phyloP scores from a whole-genome alignment of 2,113 vertebrate species.

The Gobio gobio region DNA sequence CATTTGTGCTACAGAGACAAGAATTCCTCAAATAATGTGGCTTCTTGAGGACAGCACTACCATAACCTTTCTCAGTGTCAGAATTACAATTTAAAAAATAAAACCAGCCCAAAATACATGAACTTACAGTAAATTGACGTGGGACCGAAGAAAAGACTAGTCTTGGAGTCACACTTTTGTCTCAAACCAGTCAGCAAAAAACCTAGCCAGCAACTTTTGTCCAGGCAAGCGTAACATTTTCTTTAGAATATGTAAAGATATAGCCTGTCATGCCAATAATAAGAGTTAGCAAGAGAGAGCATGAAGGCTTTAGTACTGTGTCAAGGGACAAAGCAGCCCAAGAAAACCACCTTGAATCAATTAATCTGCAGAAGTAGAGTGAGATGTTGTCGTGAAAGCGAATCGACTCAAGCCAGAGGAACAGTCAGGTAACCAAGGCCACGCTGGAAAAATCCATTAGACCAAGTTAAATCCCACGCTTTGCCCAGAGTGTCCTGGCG shows the following conservation, averaged over 20 bases:
- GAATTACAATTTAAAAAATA: neutral
- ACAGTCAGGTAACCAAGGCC: conserved; percentile 38
- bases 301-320: neutral
- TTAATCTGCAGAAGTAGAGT: neutral
- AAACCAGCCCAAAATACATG: neutral
- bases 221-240: too few relatives aligned
- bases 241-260: neutral
- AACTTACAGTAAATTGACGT: neutral
- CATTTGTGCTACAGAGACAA: neutral
- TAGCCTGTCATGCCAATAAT: neutral
- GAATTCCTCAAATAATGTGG: neutral
- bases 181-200: neutral
- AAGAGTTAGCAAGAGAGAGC: neutral
- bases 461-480: conserved; percentile 57
- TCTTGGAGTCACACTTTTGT: neutral
- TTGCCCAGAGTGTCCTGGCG: conserved; percentile 51
- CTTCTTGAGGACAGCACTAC: neutral
- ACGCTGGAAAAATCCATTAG: conserved; percentile 67
- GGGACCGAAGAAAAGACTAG: neutral
- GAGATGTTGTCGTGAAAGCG: neutral
- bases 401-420: conserved; percentile 18
- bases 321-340: neutral
- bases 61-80: neutral
- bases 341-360: neutral
- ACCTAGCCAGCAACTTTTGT: neutral